A percentile compares a stretch with the other conserved stretches of the same genome.
phyloP scores from a whole-genome alignment of 1,140 invertebrate genomes.

The Thaumetopoea pityocampa region DNA sequence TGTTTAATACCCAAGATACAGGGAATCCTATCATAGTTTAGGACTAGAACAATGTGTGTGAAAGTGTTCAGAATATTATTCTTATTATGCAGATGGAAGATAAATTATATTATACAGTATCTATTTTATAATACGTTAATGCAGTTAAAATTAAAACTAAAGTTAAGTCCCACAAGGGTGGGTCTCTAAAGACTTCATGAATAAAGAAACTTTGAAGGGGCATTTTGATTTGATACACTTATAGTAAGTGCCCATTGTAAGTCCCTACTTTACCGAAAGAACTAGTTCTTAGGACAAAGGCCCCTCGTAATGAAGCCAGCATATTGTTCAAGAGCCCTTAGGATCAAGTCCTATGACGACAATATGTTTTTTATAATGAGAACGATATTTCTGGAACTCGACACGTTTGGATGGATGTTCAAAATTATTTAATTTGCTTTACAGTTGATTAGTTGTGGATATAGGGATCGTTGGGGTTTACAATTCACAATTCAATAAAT shows the following conservation, averaged over 20 bases:
- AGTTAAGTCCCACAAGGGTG: conserved; percentile 50
- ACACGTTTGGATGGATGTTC: conserved; percentile 20
- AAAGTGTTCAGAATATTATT: too few relatives aligned
- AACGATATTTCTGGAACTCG: conserved; percentile 31
- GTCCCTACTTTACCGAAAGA: conserved; percentile 61
- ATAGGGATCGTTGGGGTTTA: conserved; percentile 1
- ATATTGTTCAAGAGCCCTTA: conserved; percentile 66
- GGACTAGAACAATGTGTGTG: too few relatives aligned
- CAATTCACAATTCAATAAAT: not conserved
- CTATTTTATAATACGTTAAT: too few relatives aligned
- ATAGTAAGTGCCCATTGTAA: conserved; percentile 65
- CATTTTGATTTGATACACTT: conserved; percentile 70
- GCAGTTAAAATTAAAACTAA: conserved; percentile 54
- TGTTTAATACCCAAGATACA: too few relatives aligned
- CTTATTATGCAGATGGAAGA: too few relatives aligned
- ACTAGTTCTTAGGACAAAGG: conserved; percentile 73
- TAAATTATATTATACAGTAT: too few relatives aligned
- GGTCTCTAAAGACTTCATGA: conserved; percentile 49
- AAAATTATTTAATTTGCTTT: conserved; percentile 11
- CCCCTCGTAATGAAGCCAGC: conserved; percentile 70
- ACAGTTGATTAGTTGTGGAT: conserved; percentile 10
- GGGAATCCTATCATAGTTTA: too few relatives aligned
- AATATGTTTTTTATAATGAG: conserved; percentile 65
- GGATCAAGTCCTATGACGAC: conserved; percentile 45
- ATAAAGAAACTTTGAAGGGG: conserved; percentile 54